Conservation (phyloP, 2,797 vertebrate species). For the Rhabdomys pumilio region DNA sequence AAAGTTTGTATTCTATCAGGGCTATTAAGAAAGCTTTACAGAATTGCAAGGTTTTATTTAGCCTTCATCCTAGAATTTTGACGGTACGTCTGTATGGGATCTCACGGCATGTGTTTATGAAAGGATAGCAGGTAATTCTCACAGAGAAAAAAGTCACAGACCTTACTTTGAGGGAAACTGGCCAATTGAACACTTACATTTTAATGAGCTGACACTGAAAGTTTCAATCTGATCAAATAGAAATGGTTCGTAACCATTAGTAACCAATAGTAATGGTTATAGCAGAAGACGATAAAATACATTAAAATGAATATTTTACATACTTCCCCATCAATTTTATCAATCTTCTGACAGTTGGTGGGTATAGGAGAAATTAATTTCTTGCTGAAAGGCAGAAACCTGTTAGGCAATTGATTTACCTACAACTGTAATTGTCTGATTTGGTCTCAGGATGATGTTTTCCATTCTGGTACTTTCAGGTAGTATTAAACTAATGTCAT, state of each 20-base stretch:
- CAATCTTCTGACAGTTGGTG: background rate
- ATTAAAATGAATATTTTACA: background rate
- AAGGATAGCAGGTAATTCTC: constrained; percentile 11
- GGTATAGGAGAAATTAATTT: constrained; percentile 39
- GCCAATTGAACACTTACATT: background rate
- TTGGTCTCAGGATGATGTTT: constrained; percentile 30
- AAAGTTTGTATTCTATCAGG: background rate
- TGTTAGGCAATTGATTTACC: constrained; percentile 47
- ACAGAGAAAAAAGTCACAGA: background rate
- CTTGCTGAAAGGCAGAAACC: constrained; percentile 17
- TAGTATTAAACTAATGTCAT: constrained; percentile 75
- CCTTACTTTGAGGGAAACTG: background rate
- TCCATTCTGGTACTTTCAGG: constrained; percentile 27
- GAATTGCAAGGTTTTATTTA: background rate
- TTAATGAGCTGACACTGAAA: constrained; percentile 52
- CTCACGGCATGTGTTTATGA: background rate
- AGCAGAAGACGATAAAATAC: background rate
- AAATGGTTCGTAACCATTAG: constrained; percentile 23
- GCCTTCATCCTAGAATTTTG: background rate
- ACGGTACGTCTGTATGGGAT: background rate
- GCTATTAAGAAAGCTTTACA: background rate
- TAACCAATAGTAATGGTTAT: background rate
- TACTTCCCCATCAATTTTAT: background rate
- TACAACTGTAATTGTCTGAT: constrained; percentile 21
- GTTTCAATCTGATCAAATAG: background rate